Conservation (phyloP, 2,113 vertebrate species). For the Albula goreensis region DNA sequence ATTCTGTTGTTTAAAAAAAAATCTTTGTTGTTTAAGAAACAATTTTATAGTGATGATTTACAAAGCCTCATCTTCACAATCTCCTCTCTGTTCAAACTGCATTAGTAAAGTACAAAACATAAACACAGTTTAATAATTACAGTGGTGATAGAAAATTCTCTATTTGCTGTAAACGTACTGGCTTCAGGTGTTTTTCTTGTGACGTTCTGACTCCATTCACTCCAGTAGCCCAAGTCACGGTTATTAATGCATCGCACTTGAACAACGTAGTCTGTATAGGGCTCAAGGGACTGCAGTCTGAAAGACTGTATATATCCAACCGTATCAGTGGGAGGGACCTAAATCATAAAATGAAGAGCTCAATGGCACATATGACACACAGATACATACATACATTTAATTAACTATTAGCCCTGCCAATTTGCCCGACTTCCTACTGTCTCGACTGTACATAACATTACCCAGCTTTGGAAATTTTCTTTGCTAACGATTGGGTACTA, state of each 20-base stretch:
- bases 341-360: conserved; percentile 27
- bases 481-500: not conserved
- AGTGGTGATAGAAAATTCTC: not conserved
- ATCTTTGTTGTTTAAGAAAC: no score
- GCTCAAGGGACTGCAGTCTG: conserved; percentile 77
- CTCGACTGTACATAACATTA: no score
- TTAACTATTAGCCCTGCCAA: no score
- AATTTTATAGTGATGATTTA: no score
- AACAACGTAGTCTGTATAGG: conserved; percentile 75
- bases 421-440: no score
- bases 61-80: no score
- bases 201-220: conserved; percentile 80
- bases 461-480: not conserved
- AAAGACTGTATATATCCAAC: conserved; percentile 68
- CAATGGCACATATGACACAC: not conserved
- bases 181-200: conserved; percentile 72
- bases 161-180: conserved; percentile 69
- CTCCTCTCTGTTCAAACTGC: no score
- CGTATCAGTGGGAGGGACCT: conserved; percentile 77
- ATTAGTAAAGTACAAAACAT: no score
- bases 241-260: conserved; percentile 73
- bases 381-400: not conserved
- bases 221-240: conserved; percentile 75
- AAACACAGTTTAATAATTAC: no score
- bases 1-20: no score